Percentiles rank a stretch among this genome's conserved stretches.
These are phyloP conservation scores for Cyclophora punctaria DNA, from an alignment of 2,888 invertebrate genomes.

Conservation along the genomic window DNA sequence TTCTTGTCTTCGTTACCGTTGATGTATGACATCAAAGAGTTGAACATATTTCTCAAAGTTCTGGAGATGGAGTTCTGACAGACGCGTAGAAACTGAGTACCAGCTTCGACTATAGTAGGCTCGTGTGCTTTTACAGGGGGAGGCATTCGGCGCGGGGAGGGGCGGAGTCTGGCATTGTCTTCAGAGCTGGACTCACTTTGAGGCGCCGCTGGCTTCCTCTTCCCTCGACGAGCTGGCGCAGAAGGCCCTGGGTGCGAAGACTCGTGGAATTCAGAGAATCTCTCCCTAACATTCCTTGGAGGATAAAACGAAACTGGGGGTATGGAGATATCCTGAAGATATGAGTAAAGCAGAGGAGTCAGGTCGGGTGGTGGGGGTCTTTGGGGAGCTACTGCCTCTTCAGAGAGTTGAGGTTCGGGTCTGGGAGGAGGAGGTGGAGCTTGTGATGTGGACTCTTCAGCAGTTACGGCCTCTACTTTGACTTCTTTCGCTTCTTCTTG, in stretches of 20 bases:
- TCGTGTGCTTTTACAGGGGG: conserved; percentile 68
- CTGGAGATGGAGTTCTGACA: conserved; percentile 79
- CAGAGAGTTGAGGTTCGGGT: conserved; percentile 24
- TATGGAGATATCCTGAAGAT: conserved; percentile 70
- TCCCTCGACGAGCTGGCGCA: conserved; percentile 63
- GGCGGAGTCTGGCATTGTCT: conserved; percentile 57
- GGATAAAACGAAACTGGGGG: conserved; percentile 67
- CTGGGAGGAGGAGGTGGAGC: conserved; percentile 25
- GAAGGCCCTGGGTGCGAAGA: conserved; percentile 53
- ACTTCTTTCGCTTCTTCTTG: conserved; percentile 20
- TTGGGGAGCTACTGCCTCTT: conserved; percentile 49
- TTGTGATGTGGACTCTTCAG: conserved; percentile 14
- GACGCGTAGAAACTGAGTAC: conserved; percentile 81
- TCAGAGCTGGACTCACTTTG: conserved; percentile 70
- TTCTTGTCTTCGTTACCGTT: conserved; percentile 80
- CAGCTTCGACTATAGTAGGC: conserved; percentile 80
- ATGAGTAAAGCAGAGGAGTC: conserved; percentile 66
- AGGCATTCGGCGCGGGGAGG: conserved; percentile 52
- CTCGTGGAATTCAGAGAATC: conserved; percentile 52
- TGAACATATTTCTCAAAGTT: conserved; percentile 80
- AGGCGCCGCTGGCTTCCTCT: conserved; percentile 52
- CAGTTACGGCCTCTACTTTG: conserved; percentile 12
- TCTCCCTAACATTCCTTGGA: conserved; percentile 50
- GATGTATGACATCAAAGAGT: conserved; percentile 77
- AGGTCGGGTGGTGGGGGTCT: conserved; percentile 68